Conservation (phyloP, 2,113 vertebrate species). For the Sigmodon hispidus region DNA sequence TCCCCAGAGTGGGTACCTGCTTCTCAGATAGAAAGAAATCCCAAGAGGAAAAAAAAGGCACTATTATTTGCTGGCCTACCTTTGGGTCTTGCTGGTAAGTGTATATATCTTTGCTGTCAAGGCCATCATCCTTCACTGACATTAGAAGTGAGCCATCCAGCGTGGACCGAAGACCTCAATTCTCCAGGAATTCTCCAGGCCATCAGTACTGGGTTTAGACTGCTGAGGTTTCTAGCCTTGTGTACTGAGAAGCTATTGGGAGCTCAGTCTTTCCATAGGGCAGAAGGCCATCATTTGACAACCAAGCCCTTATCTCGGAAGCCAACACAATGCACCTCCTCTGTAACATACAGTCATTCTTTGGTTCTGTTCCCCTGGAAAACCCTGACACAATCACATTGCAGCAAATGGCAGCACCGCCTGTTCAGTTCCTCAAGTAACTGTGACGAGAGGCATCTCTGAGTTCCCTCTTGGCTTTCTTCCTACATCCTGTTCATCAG, state of each 20-base stretch:
- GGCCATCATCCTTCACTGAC: background rate
- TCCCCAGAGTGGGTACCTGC: background rate
- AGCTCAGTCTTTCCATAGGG: background rate
- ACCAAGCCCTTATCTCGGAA: background rate
- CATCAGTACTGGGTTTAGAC: background rate
- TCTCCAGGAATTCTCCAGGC: background rate
- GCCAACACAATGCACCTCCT: background rate
- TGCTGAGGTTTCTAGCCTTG: background rate
- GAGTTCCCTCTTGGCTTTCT: background rate
- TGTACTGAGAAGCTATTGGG: background rate
- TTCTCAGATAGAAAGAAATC: background rate
- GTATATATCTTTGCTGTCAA: background rate
- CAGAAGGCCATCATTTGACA: background rate
- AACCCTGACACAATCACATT: background rate
- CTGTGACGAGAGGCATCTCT: background rate
- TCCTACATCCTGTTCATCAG: background rate
- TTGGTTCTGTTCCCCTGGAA: background rate
- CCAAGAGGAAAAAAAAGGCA: too few species aligned
- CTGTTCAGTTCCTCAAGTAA: background rate
- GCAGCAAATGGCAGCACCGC: background rate
- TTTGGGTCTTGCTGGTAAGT: background rate
- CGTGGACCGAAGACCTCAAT: background rate
- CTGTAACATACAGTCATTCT: background rate
- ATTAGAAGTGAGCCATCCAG: background rate
- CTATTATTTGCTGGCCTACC: background rate